Conservation (phyloP, 2,797 vertebrate species). For the Eleutherodactylus coqui region DNA sequence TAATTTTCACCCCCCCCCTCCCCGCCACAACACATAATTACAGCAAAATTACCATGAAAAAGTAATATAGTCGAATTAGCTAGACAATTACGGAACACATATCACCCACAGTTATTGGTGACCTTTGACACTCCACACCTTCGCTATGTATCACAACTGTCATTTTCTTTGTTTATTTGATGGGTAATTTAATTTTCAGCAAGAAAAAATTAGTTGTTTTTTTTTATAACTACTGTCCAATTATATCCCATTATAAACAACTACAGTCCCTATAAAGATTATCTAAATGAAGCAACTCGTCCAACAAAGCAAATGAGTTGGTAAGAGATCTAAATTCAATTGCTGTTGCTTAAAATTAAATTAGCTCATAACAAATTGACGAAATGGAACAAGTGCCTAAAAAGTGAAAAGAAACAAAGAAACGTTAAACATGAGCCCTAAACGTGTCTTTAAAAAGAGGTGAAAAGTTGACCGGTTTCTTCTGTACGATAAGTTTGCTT, state of each 20-base stretch:
- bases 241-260: not conserved
- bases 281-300: not conserved
- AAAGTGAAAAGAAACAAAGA: not conserved
- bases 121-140: not conserved
- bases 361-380: not conserved
- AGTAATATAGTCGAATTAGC: constrained; percentile 28
- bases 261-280: not conserved
- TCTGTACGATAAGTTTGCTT: not conserved
- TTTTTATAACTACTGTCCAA: not conserved
- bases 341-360: not conserved
- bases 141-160: not conserved
- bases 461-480: not conserved
- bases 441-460: not conserved
- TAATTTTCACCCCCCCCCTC: not conserved
- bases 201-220: constrained; percentile 11
- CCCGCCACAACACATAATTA: constrained; percentile 7
- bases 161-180: constrained; percentile 1
- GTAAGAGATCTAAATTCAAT: constrained; percentile 14
- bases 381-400: not conserved
- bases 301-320: not conserved
- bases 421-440: not conserved
- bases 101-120: not conserved
- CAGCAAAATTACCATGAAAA: constrained; percentile 12
- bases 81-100: not conserved
- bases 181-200: constrained; percentile 26